Base-by-base conservation (phyloP, 2,888 invertebrate species). In the Subacronicta megacephala region DNA sequence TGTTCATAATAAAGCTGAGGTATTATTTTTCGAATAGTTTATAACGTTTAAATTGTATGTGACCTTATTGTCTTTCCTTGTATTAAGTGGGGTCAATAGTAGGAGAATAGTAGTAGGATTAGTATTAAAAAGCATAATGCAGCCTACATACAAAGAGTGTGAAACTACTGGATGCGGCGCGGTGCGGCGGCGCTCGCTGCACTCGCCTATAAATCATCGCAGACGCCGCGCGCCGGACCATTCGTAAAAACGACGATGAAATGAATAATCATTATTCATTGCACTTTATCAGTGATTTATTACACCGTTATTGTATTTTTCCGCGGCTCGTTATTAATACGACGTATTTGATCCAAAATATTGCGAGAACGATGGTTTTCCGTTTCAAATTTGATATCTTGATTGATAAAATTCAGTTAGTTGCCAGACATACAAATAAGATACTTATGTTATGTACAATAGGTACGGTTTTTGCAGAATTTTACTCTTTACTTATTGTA, bases 211-310 rank as follows among this genome's bases (percentile, higher is more conserved):
- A 79, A 78, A 79, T 81, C 78, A 79, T 62, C 46, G 52, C 20
- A 50, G 53, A 42, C 62, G 60, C 45, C 62, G 62, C 51, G 41
- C 62, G 60, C 45, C 62, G 62, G 49, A 63, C 75, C 76, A 81
- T 76, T 73, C 77, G 64, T 73, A 77, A 78, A 82, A 82, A 81
- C 77, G 78, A 77, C 79, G 80, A 81, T 72, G 76, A 81, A 84
- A 87, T 82, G 80, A 86, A 85, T 82, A 82, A 84, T 84, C 79
- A 87, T 87, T 85, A 88, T 85, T 87, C 85, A 88, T 85, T 79
- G 85, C 83, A 84, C 81, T 87, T 82, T 80, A 84, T 85, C 84
- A 82, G 72, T 84, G 89, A 89, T 89, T 89, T 89, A 90, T 85
- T 65, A 75, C 59, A 49, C 61, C 75, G 84, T 87, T 86, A 89